Conservation (phyloP, 37 sponge, comb jelly and placozoan species). For the Theonella swinhoei region DNA sequence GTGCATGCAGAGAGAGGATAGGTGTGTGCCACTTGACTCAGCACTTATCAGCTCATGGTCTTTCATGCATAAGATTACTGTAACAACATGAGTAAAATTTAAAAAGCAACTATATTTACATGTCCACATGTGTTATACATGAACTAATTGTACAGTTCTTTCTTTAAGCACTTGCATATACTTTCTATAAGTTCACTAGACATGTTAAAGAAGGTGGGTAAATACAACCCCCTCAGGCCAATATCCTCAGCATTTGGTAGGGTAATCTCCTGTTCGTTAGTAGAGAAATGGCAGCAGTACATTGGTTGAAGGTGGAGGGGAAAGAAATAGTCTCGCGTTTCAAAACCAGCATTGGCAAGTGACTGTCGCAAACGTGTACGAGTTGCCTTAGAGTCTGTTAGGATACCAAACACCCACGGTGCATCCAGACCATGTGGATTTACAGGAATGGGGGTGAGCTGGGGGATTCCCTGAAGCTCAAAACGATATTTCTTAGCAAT, state of each 20-base stretch:
- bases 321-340: constrained; percentile 66
- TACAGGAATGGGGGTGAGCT: constrained; percentile 34
- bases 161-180: constrained; percentile 14
- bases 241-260: constrained; percentile 59
- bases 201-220: constrained; percentile 47
- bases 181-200: constrained; percentile 2
- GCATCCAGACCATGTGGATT: constrained; percentile 39
- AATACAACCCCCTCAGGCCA: constrained; percentile 52
- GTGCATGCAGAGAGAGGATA: too few species aligned
- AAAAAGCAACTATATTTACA: too few species aligned
- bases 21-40: too few species aligned
- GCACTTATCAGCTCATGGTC: too few species aligned
- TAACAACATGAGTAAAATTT: too few species aligned
- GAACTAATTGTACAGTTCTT: constrained; percentile 9
- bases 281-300: neutral
- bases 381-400: constrained; percentile 7
- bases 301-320: constrained; percentile 68
- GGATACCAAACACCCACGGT: constrained; percentile 72
- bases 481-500: constrained; percentile 41
- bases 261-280: neutral
- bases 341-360: constrained; percentile 50
- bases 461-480: constrained; percentile 2
- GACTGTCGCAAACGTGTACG: constrained; percentile 18
- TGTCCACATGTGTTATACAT: too few species aligned
- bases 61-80: too few species aligned